A percentile compares a stretch with the other conserved stretches of the same genome.
These are phyloP conservation scores for Phocoena phocoena DNA, from an alignment of 2,113 vertebrate genomes.

Conservation along the genomic window DNA sequence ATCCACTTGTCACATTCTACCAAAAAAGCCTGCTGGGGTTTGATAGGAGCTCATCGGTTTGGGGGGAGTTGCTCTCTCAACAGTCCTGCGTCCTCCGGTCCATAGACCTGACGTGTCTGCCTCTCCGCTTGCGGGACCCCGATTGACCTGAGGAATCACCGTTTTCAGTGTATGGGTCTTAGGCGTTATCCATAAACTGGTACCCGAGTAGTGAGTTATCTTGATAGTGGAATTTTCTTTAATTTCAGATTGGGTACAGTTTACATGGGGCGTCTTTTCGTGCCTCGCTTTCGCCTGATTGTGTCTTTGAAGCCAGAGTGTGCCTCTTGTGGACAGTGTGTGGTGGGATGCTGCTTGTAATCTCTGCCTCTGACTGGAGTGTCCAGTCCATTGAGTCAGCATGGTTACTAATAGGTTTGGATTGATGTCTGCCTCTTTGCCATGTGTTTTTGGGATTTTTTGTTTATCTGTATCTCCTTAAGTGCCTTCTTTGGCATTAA, in stretches of 20 bases:
- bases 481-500: neutral
- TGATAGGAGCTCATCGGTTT: neutral
- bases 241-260: neutral
- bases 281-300: neutral
- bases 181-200: neutral
- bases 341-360: neutral
- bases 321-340: neutral
- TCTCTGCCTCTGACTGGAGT: too few relatives aligned
- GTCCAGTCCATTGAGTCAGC: too few relatives aligned
- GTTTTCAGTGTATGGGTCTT: neutral
- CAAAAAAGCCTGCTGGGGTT: neutral
- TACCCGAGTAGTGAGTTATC: neutral
- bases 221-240: neutral
- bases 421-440: neutral
- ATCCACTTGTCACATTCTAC: neutral
- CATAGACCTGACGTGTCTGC: too few relatives aligned
- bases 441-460: neutral
- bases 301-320: neutral
- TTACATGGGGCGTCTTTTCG: neutral
- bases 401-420: neutral
- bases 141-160: neutral
- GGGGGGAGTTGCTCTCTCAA: neutral
- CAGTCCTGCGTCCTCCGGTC: too few relatives aligned
- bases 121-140: neutral
- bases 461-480: neutral